Percentiles rank a stretch among this genome's conserved stretches.
These are phyloP conservation scores for Tragopan temminckii DNA, from an alignment of 2,797 vertebrate species.

Conservation along the genomic window DNA sequence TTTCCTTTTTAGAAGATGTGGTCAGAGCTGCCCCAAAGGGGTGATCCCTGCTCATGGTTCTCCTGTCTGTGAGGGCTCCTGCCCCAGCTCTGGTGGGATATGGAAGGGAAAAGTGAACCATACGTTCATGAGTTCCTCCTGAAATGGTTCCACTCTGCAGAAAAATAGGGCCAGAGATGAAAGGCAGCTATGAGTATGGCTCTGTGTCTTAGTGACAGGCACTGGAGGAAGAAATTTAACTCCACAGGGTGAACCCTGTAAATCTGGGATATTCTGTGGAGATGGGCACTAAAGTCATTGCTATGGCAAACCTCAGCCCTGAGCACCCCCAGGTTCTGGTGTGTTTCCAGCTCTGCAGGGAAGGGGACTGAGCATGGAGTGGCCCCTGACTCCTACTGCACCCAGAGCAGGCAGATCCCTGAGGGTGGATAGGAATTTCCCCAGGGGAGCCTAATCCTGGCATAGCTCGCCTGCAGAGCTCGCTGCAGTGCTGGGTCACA, in stretches of 20 bases:
- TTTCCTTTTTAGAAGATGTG: not conserved
- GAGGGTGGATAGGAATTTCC: not conserved
- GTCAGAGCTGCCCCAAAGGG: not conserved
- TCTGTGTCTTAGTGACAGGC: not conserved
- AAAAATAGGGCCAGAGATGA: not conserved
- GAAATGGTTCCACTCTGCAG: not conserved
- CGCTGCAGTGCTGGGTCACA: not conserved
- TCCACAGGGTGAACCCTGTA: not conserved
- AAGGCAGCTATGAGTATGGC: accelerated
- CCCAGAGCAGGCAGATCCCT: accelerated
- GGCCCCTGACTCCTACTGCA: not conserved
- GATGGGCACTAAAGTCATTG: not conserved
- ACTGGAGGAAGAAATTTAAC: accelerated
- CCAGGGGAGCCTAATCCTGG: not conserved
- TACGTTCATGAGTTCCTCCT: not conserved
- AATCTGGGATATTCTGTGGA: not conserved
- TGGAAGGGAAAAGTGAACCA: not conserved
- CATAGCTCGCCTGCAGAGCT: not conserved
- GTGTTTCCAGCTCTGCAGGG: not conserved
- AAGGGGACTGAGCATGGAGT: not conserved
- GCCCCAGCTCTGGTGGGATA: not conserved
- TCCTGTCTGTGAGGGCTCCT: not conserved
- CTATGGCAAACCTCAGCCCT: not conserved
- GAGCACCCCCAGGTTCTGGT: not conserved
- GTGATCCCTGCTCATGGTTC: accelerated